Percentiles rank a stretch among this genome's conserved stretches.
These are phyloP conservation scores for Meriones psammophilus DNA, from an alignment of 2,797 vertebrate genomes.

Conservation along the genomic window DNA sequence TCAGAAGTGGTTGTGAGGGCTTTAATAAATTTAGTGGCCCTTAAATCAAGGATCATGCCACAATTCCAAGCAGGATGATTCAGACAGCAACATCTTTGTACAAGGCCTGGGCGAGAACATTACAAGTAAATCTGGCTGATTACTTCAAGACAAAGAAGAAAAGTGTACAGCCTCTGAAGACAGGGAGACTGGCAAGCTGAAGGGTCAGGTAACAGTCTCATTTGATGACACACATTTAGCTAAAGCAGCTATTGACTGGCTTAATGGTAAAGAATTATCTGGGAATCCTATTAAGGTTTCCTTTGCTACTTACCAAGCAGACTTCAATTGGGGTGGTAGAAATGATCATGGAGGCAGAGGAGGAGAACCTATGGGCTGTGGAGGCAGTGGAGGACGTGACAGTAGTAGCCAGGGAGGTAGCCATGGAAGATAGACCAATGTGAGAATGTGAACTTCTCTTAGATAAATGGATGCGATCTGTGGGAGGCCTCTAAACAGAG, in stretches of 20 bases:
- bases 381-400: constrained; percentile 90
- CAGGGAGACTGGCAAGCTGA: constrained; percentile 94
- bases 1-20: background rate
- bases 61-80: constrained; percentile 92
- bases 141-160: constrained; percentile 97
- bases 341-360: constrained; percentile 90
- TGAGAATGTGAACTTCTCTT: constrained; percentile 95
- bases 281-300: constrained; percentile 95
- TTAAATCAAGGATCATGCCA: background rate
- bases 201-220: constrained; percentile 94
- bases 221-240: constrained; percentile 95
- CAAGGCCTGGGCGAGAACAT: constrained; percentile 94
- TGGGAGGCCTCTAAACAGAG: constrained; percentile 94
- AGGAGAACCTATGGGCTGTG: constrained; percentile 92
- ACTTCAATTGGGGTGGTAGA: constrained; percentile 91
- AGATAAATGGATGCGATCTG: constrained; percentile 96
- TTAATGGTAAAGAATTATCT: constrained; percentile 94
- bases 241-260: constrained; percentile 95
- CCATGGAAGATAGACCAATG: constrained; percentile 86
- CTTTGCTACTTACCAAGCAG: constrained; percentile 92
- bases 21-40: background rate
- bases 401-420: constrained; percentile 77
- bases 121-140: constrained; percentile 93
- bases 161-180: constrained; percentile 95
- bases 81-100: constrained; percentile 97